These are phyloP conservation scores for Galerucella pusilla DNA, from an alignment of 2,888 invertebrate genomes.

Conservation along the genomic window DNA sequence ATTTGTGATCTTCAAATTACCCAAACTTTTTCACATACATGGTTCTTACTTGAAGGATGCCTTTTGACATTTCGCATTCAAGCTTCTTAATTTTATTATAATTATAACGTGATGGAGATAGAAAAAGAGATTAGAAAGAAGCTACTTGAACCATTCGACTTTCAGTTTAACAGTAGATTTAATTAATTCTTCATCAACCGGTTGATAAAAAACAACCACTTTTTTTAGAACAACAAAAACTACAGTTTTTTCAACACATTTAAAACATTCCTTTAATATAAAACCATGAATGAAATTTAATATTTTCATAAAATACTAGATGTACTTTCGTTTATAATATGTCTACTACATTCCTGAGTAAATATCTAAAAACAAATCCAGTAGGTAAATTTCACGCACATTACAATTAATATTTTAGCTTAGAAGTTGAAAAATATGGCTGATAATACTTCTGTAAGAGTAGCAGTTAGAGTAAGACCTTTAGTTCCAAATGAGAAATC, in stretches of 20 bases:
- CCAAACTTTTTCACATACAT: background rate
- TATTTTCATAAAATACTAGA: too few species aligned
- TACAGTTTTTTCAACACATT: background rate
- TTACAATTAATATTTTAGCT: constrained; percentile 1
- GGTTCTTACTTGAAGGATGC: background rate
- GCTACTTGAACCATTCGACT: too few species aligned
- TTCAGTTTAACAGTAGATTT: too few species aligned
- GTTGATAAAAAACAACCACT: background rate
- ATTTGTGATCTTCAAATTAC: background rate
- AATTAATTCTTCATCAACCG: too few species aligned
- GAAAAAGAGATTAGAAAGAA: too few species aligned
- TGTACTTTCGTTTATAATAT: too few species aligned
- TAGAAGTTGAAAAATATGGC: constrained; percentile 47
- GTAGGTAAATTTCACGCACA: background rate
- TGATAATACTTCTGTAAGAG: constrained; percentile 70
- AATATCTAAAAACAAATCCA: too few species aligned
- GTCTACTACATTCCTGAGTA: too few species aligned
- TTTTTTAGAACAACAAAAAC: constrained; percentile 3
- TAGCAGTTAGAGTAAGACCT: constrained; percentile 86
- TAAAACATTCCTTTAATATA: background rate
- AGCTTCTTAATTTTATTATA: background rate
- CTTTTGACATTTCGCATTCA: background rate
- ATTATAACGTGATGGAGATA: too few species aligned
- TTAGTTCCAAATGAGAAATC: constrained; percentile 78
- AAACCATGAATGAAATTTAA: too few species aligned